A percentile compares a stretch with the other conserved stretches of the same genome.
These are phyloP conservation scores for Eristalis arbustorum DNA, from an alignment of 2,888 invertebrate species.

Conservation along the genomic window DNA sequence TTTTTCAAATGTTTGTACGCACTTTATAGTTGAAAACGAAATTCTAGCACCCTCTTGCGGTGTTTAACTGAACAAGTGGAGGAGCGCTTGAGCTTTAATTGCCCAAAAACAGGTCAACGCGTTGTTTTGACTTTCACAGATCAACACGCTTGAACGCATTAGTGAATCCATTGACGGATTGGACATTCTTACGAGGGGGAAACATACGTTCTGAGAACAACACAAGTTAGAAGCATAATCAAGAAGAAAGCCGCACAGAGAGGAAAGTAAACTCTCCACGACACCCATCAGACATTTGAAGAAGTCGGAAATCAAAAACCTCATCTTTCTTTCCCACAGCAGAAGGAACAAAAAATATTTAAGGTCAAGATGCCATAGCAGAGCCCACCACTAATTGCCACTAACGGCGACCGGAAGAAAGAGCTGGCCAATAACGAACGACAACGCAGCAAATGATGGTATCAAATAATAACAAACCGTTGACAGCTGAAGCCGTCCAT, in stretches of 20 bases:
- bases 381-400: not conserved
- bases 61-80: not conserved
- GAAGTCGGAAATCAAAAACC: not conserved
- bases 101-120: not conserved
- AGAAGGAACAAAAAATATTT: not conserved
- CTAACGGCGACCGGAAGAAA: not conserved
- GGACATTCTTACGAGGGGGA: not conserved
- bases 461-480: not conserved
- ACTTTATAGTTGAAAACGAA: not conserved
- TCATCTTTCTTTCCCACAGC: not conserved
- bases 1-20: not conserved
- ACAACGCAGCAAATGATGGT: not conserved
- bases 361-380: not conserved
- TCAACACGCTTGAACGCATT: not conserved
- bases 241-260: not conserved
- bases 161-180: not conserved
- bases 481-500: not conserved
- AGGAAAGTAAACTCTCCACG: not conserved
- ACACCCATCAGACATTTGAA: not conserved
- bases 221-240: not conserved
- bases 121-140: not conserved
- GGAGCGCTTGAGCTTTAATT: not conserved
- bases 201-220: not conserved
- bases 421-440: not conserved
- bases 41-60: not conserved